Evolutionary conservation across 2,888 invertebrate genomes (phyloP).

Genomic region (Pilophorus perplexus): DNA sequence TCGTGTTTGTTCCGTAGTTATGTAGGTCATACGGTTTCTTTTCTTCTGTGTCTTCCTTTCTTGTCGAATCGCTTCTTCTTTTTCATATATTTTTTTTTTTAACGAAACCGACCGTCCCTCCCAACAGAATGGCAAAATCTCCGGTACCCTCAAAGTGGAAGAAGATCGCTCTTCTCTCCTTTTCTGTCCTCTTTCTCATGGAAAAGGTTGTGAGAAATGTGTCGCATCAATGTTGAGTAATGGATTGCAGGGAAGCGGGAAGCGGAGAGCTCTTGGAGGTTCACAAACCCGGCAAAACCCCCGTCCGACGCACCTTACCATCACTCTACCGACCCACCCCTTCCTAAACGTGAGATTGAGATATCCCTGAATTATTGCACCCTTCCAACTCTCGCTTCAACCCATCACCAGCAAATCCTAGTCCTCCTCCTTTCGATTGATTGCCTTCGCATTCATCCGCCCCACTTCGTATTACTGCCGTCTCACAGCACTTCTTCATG

Average conservation of each 20-base stretch:
- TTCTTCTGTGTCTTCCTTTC: too few species aligned
- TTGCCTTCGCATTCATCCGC: constrained; percentile 20
- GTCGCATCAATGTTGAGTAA: constrained; percentile 31
- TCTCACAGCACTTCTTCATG: too few species aligned
- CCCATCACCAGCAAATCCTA: constrained; percentile 30
- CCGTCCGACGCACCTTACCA: background rate
- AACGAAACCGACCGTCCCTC: background rate
- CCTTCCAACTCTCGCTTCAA: constrained; percentile 12
- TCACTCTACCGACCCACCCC: constrained; percentile 6
- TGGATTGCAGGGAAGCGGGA: too few species aligned
- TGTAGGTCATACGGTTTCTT: background rate
- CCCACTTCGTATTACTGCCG: background rate
- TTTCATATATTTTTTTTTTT: background rate
- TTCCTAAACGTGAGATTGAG: constrained; percentile 25
- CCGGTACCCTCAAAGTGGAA: constrained; percentile 1
- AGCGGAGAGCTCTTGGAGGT: constrained; percentile 9
- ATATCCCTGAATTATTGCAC: constrained; percentile 27
- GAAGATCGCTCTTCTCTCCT: background rate
- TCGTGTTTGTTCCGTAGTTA: background rate
- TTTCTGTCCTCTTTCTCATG: constrained; percentile 3
- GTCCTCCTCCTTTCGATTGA: constrained; percentile 21
- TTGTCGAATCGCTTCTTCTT: too few species aligned
- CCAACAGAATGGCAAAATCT: background rate
- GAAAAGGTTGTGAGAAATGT: constrained; percentile 30
- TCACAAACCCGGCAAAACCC: background rate